These are phyloP conservation scores for Anthopleura sola DNA, from an alignment of 64 coral and sea anemone species.

Conservation along the genomic window DNA sequence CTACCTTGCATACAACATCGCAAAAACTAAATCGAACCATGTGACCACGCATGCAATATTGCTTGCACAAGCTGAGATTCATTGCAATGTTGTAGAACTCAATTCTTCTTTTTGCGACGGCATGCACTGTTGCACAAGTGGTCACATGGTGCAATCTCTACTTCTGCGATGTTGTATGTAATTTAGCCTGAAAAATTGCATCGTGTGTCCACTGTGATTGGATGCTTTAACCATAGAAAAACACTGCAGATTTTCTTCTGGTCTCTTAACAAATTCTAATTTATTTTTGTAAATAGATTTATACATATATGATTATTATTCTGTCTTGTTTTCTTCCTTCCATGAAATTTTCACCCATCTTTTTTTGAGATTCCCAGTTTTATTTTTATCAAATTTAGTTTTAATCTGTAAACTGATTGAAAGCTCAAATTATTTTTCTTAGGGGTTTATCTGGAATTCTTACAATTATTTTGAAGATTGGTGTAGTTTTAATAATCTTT, in stretches of 20 bases:
- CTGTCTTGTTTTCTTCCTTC: not conserved
- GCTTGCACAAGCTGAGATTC: no score
- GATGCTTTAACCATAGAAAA: no score
- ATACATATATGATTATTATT: not conserved
- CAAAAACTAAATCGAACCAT: no score
- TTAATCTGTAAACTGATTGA: not conserved
- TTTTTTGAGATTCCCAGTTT: not conserved
- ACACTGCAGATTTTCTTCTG: not conserved
- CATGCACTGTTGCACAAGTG: no score
- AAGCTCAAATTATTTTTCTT: not conserved
- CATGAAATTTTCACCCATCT: not conserved
- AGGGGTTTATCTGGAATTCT: not conserved
- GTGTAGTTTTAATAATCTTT: not conserved
- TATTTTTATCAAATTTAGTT: not conserved
- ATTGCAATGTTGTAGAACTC: no score
- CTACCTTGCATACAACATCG: no score
- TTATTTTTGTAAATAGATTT: conserved; percentile 8
- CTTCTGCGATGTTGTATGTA: no score
- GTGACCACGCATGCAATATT: no score
- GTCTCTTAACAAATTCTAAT: not conserved
- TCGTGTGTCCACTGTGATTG: no score
- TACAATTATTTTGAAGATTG: not conserved
- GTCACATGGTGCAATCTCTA: no score
- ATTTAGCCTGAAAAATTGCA: no score
- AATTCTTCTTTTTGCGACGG: no score